Base-by-base conservation (phyloP, 1,140 invertebrate species). In the Pseudachorutes palmiensis region DNA sequence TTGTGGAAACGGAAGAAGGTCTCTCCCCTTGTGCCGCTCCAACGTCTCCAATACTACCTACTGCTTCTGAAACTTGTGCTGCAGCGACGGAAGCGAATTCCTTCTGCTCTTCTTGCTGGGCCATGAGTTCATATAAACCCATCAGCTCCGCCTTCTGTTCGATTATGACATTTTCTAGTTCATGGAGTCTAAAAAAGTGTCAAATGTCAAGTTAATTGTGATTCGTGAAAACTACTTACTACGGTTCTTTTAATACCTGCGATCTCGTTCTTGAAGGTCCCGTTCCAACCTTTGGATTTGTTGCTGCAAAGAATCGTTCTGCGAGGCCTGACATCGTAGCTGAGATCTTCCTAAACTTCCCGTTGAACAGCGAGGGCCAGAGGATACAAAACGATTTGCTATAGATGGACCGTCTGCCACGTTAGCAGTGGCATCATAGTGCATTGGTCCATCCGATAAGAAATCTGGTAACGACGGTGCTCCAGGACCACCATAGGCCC, bases 371-470 rank as follows among this genome's bases (percentile, higher is more conserved):
- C 51, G 12, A 55, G 36, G 36, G n/a, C n/a, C n/a, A n/a, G 36
- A 45, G 9, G 36, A 19, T 19, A 45, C 9, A 45, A 45, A 45
- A 12, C 36, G 36, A 19, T 9, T 19, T 45, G 36, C 9, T 45
- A 9, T 45, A 12, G 9, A 9, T 19, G 9, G 36, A 45, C 9
- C 19, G 24, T 55, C 24, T 24, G 12, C 12, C 14, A 26, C 24
- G 51, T 3, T 24, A 14, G 51, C 5, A 26, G 51, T 55, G 12
- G 51, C 51, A 55, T 55, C 51, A 59, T 32, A 51, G n/a, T 65
- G 26, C 49, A 65, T 64, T 48, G 14, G 48, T n/a, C 62, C 36
- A 48, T 64, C 48, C 28, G 62, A 48, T n/a, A 45, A 29, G 29
- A 64, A 64, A n/a, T 60, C 58, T 29, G 58, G 58, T 9, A 60